phyloP scores from a whole-genome alignment of 2,888 invertebrate genomes.

The Cybosia mesomella region DNA sequence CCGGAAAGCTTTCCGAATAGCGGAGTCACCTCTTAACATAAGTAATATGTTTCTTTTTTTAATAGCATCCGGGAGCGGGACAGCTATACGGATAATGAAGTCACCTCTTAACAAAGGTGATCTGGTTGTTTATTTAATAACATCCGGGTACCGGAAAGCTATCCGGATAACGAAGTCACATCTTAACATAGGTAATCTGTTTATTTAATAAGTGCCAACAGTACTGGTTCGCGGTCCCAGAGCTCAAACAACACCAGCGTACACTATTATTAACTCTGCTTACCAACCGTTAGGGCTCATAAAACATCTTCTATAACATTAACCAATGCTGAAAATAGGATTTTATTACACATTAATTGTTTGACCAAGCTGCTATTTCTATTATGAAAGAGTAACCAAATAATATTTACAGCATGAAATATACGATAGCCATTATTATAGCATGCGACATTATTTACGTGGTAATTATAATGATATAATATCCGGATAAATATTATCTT shows the following conservation, averaged over 20 bases:
- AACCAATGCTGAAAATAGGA: conserved; percentile 16
- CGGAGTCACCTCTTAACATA: too few relatives aligned
- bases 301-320: conserved; percentile 20
- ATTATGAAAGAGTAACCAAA: not conserved
- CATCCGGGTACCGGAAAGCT: not conserved
- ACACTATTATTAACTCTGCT: conserved; percentile 22
- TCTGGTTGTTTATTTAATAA: too few relatives aligned
- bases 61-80: too few relatives aligned
- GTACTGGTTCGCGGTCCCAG: not conserved
- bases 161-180: not conserved
- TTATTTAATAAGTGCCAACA: conserved; percentile 19
- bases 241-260: conserved; percentile 18
- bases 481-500: too few relatives aligned
- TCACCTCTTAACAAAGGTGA: too few relatives aligned
- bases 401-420: not conserved
- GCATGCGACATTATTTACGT: too few relatives aligned
- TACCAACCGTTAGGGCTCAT: conserved; percentile 17
- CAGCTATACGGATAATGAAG: too few relatives aligned
- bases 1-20: too few relatives aligned
- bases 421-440: too few relatives aligned
- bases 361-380: conserved; percentile 10
- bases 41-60: too few relatives aligned
- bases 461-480: too few relatives aligned
- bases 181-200: not conserved
- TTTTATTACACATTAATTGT: conserved; percentile 21